Percentiles rank a stretch among this genome's conserved stretches.
phyloP scores from a whole-genome alignment of 2,888 invertebrate genomes.

The Drosophila merina region DNA sequence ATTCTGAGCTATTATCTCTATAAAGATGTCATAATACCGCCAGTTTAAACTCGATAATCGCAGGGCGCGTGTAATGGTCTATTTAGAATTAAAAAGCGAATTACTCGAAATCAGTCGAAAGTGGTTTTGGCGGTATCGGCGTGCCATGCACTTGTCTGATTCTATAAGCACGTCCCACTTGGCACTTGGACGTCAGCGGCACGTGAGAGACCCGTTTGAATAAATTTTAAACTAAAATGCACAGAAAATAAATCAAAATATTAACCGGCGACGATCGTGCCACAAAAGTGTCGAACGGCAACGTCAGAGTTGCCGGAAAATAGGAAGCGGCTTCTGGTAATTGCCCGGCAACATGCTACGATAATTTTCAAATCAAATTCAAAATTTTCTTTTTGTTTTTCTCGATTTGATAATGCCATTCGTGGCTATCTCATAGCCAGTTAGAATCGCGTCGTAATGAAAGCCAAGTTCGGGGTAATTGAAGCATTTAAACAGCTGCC shows the following conservation, averaged over 20 bases:
- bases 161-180: slow-evolving; percentile 53
- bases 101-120: slow-evolving; percentile 6
- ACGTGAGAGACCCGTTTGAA: slow-evolving; percentile 29
- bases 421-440: slow-evolving; percentile 36
- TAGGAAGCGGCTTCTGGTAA: slow-evolving; percentile 41
- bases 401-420: slow-evolving; percentile 31
- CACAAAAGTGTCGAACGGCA: slow-evolving; percentile 14
- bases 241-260: slow-evolving; percentile 11
- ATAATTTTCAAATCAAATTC: slow-evolving; percentile 42
- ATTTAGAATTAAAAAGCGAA: background rate
- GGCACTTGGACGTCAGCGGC: slow-evolving; percentile 15
- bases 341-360: slow-evolving; percentile 59
- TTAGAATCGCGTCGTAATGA: slow-evolving; percentile 7
- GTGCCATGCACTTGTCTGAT: slow-evolving; percentile 25
- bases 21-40: slow-evolving; percentile 6
- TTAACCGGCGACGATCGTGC: background rate
- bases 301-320: slow-evolving; percentile 7
- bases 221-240: slow-evolving; percentile 14
- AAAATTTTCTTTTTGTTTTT: slow-evolving; percentile 12
- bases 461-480: slow-evolving; percentile 10
- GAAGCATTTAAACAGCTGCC: slow-evolving; percentile 42
- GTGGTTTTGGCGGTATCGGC: slow-evolving; percentile 10
- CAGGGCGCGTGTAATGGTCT: slow-evolving; percentile 1
- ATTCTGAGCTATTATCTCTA: background rate
- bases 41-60: background rate